These are phyloP conservation scores for Acleris literana DNA, from an alignment of 2,888 invertebrate species.

Conservation along the genomic window DNA sequence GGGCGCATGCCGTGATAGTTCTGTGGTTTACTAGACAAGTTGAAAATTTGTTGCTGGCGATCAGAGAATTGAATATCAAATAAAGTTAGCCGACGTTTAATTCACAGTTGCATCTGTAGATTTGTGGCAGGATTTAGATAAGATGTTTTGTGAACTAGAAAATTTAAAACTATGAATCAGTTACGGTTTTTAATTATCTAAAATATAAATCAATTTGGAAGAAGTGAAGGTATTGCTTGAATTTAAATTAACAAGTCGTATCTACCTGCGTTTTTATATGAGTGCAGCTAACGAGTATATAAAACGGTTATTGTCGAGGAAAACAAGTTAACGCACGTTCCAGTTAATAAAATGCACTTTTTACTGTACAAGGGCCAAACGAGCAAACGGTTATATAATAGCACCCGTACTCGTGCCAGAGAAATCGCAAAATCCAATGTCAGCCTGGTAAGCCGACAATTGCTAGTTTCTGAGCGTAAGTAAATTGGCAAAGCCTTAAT, in stretches of 20 bases:
- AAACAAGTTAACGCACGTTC: slow-evolving; percentile 52
- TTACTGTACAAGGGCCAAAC: slow-evolving; percentile 36
- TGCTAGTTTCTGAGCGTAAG: slow-evolving; percentile 52
- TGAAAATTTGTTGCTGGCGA: slow-evolving; percentile 30
- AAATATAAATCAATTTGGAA: background rate
- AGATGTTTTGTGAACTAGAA: too few species aligned
- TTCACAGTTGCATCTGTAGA: slow-evolving; percentile 23
- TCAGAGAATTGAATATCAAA: slow-evolving; percentile 33
- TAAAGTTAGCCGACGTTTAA: slow-evolving; percentile 28
- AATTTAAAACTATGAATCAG: background rate
- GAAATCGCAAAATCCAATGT: slow-evolving; percentile 11
- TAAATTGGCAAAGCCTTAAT: slow-evolving; percentile 63
- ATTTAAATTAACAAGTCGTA: slow-evolving; percentile 36
- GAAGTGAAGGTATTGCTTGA: background rate
- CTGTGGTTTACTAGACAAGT: slow-evolving; percentile 37
- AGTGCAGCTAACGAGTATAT: slow-evolving; percentile 56
- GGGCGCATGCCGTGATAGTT: slow-evolving; percentile 45
- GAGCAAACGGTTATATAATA: too few species aligned
- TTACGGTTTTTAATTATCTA: background rate
- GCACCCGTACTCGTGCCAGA: too few species aligned
- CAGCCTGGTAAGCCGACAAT: slow-evolving; percentile 43
- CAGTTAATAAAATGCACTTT: slow-evolving; percentile 61
- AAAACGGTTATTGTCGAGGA: slow-evolving; percentile 56
- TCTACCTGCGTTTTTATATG: slow-evolving; percentile 48
- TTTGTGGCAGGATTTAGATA: background rate